Evolutionary conservation across 1,140 invertebrate genomes (phyloP).

Genomic region (Prorops nasuta): DNA sequence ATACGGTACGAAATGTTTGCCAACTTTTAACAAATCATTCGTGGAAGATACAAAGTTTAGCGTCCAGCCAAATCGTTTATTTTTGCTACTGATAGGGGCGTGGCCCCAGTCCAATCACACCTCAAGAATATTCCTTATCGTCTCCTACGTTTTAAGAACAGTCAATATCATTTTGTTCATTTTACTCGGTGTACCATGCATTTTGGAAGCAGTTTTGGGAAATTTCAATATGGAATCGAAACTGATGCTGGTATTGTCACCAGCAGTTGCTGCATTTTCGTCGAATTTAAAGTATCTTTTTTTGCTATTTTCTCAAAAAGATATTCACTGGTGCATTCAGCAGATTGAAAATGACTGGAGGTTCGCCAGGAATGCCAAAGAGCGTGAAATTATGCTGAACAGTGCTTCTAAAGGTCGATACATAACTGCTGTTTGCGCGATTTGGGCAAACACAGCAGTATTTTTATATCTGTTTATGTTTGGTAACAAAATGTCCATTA

Average conservation of each 20-base stretch:
- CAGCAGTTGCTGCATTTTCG: too few relatives aligned
- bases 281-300: conserved; percentile 16
- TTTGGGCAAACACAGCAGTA: conserved; percentile 21
- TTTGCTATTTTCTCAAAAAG: not conserved
- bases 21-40: too few relatives aligned
- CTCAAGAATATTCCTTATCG: not conserved
- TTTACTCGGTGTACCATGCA: conserved; percentile 4
- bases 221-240: not conserved
- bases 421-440: not conserved
- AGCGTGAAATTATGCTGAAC: conserved; percentile 13
- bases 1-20: too few relatives aligned
- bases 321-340: conserved; percentile 15
- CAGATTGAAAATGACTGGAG: conserved; percentile 14
- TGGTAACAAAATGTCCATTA: conserved; percentile 2
- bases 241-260: too few relatives aligned
- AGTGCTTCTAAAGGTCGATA: not conserved
- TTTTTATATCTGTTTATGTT: conserved; percentile 4
- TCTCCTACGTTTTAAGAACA: not conserved
- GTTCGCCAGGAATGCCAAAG: not conserved
- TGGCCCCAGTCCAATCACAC: not conserved
- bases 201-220: not conserved
- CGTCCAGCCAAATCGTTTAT: too few relatives aligned
- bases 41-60: too few relatives aligned
- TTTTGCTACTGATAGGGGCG: too few relatives aligned
- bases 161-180: not conserved